Conservation (phyloP, 2,113 vertebrate species). For the Morone saxatilis region DNA sequence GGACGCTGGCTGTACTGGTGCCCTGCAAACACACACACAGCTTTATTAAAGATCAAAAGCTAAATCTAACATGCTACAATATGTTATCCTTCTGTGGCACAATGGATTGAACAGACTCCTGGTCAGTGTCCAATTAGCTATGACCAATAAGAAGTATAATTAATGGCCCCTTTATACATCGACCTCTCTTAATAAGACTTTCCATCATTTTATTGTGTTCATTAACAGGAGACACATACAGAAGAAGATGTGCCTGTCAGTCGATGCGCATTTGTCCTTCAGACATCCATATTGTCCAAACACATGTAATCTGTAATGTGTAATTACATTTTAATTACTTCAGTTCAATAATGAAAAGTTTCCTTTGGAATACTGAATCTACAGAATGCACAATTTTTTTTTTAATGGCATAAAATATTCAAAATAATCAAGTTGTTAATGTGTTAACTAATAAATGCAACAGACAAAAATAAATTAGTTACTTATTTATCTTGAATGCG, state of each 20-base stretch:
- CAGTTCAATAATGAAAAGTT: neutral
- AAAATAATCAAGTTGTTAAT: neutral
- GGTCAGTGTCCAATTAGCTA: conserved; percentile 29
- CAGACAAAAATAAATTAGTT: neutral
- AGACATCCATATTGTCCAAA: conserved; percentile 16
- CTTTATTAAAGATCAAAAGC: conserved; percentile 20
- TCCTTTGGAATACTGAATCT: neutral
- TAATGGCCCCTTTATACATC: neutral
- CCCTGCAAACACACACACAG: neutral
- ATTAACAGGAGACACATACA: neutral
- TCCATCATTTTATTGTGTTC: conserved; percentile 13
- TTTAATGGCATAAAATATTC: neutral
- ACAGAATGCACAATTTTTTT: neutral
- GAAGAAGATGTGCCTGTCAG: neutral
- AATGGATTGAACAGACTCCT: neutral
- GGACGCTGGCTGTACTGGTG: neutral
- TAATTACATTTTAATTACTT: neutral
- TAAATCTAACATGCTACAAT: neutral
- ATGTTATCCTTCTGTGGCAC: neutral
- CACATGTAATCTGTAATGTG: neutral
- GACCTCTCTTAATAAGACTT: conserved; percentile 11
- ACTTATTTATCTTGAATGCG: neutral
- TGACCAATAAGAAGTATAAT: conserved; percentile 42
- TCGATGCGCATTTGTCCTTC: conserved; percentile 4
- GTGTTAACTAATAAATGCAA: neutral